Evolutionary conservation across 2,113 vertebrate species (phyloP).

Genomic region (Tretioscincus oriximinensis): DNA sequence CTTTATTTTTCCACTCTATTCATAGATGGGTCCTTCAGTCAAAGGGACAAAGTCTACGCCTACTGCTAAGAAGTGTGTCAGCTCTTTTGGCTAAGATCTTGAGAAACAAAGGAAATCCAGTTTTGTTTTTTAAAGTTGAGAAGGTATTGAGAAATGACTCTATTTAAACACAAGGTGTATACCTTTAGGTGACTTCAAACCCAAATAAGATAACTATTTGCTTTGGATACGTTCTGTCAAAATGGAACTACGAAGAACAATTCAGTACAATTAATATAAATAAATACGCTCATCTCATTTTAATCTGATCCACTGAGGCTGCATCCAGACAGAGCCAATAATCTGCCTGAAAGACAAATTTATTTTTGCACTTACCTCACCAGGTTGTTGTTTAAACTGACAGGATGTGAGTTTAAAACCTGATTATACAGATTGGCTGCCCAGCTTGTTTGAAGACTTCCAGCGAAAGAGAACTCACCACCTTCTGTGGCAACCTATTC

Average conservation of each 20-base stretch:
- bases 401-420: too few species aligned
- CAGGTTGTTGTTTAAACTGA: too few species aligned
- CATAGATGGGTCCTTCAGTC: slow-evolving; percentile 23
- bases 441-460: too few species aligned
- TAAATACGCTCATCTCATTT: neutral
- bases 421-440: too few species aligned
- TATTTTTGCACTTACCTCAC: too few species aligned
- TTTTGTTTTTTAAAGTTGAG: neutral
- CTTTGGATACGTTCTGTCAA: neutral
- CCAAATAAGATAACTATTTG: neutral
- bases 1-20: neutral
- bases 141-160: neutral
- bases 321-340: too few species aligned
- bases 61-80: neutral
- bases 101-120: neutral
- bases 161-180: neutral
- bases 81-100: neutral
- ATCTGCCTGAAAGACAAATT: too few species aligned
- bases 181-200: neutral
- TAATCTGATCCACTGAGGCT: neutral
- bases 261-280: neutral
- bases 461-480: too few species aligned
- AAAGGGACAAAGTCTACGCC: neutral
- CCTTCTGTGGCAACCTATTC: too few species aligned
- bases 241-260: neutral